A percentile compares a stretch with the other conserved stretches of the same genome.
phyloP scores from a whole-genome alignment of 2,888 invertebrate genomes.

The Balanococcus diminutus region DNA sequence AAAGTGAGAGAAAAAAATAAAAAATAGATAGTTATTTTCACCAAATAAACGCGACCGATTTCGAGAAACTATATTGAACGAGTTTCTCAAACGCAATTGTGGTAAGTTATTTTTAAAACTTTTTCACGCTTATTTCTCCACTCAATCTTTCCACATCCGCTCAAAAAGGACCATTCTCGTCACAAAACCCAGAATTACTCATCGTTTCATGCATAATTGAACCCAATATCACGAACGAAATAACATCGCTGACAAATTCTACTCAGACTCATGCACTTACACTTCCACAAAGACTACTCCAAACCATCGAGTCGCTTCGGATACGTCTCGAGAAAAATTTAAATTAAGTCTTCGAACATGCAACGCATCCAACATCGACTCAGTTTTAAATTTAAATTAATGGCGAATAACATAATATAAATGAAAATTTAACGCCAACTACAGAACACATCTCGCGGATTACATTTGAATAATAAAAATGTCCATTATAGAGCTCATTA shows the following conservation, averaged over 20 bases:
- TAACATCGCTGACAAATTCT: neutral
- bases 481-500: slow-evolving; percentile 33
- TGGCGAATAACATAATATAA: slow-evolving; percentile 25
- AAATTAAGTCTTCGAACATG: neutral
- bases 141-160: neutral
- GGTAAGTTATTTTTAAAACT: too few species aligned
- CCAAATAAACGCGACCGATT: too few species aligned
- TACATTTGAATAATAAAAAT: slow-evolving; percentile 42
- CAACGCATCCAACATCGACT: neutral
- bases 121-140: neutral
- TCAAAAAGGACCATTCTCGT: neutral
- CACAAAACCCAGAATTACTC: neutral
- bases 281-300: too few species aligned
- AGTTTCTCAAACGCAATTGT: too few species aligned
- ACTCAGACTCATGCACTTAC: too few species aligned
- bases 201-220: neutral
- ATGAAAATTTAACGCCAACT: slow-evolving; percentile 21
- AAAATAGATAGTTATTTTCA: too few species aligned
- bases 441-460: neutral
- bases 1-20: too few species aligned
- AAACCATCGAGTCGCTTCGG: neutral
- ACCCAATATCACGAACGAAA: neutral
- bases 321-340: neutral
- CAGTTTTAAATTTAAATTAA: slow-evolving; percentile 28
- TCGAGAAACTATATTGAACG: too few species aligned